Base-by-base conservation (phyloP, 2,113 vertebrate species). In the Vanacampus margaritifer region DNA sequence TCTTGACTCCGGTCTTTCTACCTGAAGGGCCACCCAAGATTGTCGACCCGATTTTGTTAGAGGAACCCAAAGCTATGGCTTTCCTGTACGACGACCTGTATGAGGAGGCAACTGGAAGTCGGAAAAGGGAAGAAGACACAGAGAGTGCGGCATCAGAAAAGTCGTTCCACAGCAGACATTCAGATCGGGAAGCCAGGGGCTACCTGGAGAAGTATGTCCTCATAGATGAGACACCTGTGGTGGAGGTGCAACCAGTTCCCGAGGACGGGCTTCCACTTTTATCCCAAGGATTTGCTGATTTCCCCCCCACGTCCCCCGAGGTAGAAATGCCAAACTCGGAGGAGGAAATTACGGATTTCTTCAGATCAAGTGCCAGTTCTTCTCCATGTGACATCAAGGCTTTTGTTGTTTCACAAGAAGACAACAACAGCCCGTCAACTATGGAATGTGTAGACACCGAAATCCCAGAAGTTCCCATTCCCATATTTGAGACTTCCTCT, bases 21-120 rank as follows among this genome's bases (percentile, higher is more conserved):
- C 94, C 94, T 21, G 91, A 94, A 14, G 92, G 93, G 53, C 92
- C 93, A 16, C 77, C 80, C 43, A 93, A 94, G 79, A 88, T 92
- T 16, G 83, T 94, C 14, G 93, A 95, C 73, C 94, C 89, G 0
- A 92, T 94, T 69, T 89, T 96, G 78, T 81, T 97, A 37, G 95
- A 96, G 62, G 94, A 97, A 68, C 94, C 94, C 48, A 93, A 94
- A 74, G 95, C 95, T 63, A 89, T 96, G 71, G 91, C 93, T 0
- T 98, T 98, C 83, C 88, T 95, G n/a, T 96, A 98, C 80, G 91
- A 93, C 5, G 95, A 98, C 75, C 88, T 98, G 35, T 98, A 96
- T 50, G 93, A 95, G 24, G 93, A 95, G 68, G 93, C 93, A 35
- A 9, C 85, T n/a, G 94, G 93, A 75, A 90, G 85, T 84, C 24